These are phyloP conservation scores for Leptoclinus maculatus DNA, from an alignment of 2,797 vertebrate genomes.

Conservation along the genomic window DNA sequence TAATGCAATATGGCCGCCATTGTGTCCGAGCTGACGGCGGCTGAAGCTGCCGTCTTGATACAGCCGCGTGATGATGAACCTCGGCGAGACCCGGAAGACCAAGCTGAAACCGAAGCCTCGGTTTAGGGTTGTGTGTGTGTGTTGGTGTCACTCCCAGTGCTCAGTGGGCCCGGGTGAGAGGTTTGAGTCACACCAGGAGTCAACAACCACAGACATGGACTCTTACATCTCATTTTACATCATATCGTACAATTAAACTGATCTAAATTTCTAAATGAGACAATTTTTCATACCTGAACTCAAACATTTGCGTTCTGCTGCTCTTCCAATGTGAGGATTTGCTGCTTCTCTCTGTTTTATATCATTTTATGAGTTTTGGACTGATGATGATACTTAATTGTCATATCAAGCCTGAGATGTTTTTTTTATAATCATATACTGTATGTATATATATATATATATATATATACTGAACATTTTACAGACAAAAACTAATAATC, in stretches of 20 bases:
- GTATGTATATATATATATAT: no score
- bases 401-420: background rate
- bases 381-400: no score
- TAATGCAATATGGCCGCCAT: slow-evolving; percentile 83
- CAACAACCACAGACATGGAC: background rate
- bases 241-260: background rate
- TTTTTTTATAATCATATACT: no score
- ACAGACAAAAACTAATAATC: background rate
- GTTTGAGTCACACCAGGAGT: slow-evolving; percentile 10
- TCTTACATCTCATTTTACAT: slow-evolving; percentile 10
- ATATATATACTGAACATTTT: background rate
- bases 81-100: slow-evolving; percentile 32
- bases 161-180: slow-evolving; percentile 1
- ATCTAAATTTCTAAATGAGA: background rate
- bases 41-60: slow-evolving; percentile 34
- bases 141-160: background rate
- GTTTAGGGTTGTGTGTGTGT: slow-evolving; percentile 44
- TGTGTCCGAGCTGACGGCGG: slow-evolving; percentile 59
- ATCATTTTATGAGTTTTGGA: background rate
- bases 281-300: background rate
- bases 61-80: slow-evolving; percentile 69
- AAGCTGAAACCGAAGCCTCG: slow-evolving; percentile 16
- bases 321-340: background rate
- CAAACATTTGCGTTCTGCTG: background rate
- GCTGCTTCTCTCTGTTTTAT: background rate